Evolutionary conservation across 2,797 vertebrate species (phyloP).

Genomic region (Poecilia picta): DNA sequence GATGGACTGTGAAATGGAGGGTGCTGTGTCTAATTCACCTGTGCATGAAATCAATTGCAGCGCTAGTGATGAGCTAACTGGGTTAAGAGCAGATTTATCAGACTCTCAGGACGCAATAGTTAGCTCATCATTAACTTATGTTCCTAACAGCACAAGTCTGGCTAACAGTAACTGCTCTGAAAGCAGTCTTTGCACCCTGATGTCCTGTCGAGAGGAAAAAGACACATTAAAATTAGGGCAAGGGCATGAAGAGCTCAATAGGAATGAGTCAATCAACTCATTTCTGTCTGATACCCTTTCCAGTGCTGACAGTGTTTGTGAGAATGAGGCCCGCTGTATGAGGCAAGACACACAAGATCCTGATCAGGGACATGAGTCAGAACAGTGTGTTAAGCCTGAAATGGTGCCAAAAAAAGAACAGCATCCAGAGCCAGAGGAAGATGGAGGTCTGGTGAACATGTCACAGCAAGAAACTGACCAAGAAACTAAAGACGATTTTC

Average conservation of each 20-base stretch:
- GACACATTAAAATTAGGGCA: constrained; percentile 65
- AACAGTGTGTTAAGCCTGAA: background rate
- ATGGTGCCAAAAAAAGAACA: constrained; percentile 1
- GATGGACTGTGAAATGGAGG: constrained; percentile 73
- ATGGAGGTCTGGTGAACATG: constrained; percentile 9
- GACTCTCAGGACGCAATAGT: constrained; percentile 46
- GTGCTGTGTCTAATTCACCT: constrained; percentile 64
- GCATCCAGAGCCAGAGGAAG: constrained; percentile 4
- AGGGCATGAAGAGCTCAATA: constrained; percentile 72
- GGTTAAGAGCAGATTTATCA: constrained; percentile 45
- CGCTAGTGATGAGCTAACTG: constrained; percentile 58
- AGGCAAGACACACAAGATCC: constrained; percentile 63
- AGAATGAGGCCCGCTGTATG: constrained; percentile 70
- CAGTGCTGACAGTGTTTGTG: constrained; percentile 80
- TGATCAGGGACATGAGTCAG: constrained; percentile 15
- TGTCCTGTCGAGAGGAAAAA: constrained; percentile 42
- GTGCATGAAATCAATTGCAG: constrained; percentile 51
- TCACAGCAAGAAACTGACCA: background rate
- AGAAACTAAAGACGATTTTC: background rate
- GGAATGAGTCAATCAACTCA: constrained; percentile 79
- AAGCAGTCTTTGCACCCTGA: constrained; percentile 28
- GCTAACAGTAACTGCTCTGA: constrained; percentile 34
- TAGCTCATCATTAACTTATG: constrained; percentile 50
- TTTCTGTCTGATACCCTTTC: constrained; percentile 79
- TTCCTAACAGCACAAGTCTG: constrained; percentile 30